Conservation (phyloP, 2,888 invertebrate genomes). For the Dascillus cervinus region DNA sequence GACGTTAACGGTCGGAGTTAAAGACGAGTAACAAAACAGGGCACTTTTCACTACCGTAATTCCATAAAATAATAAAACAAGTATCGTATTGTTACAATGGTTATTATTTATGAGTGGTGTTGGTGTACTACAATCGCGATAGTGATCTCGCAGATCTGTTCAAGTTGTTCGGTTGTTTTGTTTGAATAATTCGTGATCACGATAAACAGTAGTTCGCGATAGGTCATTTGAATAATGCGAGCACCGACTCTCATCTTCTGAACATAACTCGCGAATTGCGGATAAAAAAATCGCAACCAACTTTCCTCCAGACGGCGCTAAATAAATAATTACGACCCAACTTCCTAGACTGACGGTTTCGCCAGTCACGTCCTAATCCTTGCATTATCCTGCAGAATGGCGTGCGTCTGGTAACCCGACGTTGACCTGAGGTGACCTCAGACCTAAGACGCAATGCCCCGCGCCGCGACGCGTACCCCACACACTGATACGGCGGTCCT, state of each 20-base stretch:
- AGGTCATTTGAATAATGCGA: slow-evolving; percentile 25
- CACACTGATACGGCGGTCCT: slow-evolving; percentile 25
- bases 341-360: slow-evolving; percentile 14
- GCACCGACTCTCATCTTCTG: background rate
- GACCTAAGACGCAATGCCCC: slow-evolving; percentile 24
- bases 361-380: slow-evolving; percentile 25
- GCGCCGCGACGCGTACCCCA: slow-evolving; percentile 24
- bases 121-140: slow-evolving; percentile 18
- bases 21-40: too few relatives aligned
- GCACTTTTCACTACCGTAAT: slow-evolving; percentile 20
- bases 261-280: background rate
- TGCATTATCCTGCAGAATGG: slow-evolving; percentile 23
- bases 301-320: too few relatives aligned
- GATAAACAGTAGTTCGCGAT: slow-evolving; percentile 27
- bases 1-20: slow-evolving; percentile 3
- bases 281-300: too few relatives aligned
- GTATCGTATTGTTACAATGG: slow-evolving; percentile 16
- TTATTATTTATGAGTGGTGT: slow-evolving; percentile 21
- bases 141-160: slow-evolving; percentile 26
- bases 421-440: slow-evolving; percentile 29
- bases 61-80: slow-evolving; percentile 20
- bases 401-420: slow-evolving; percentile 28
- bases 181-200: slow-evolving; percentile 29
- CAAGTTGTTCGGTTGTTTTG: slow-evolving; percentile 27
- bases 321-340: too few relatives aligned